These are phyloP conservation scores for Thamnophis sirtalis DNA, from an alignment of 2,113 vertebrate species.

Conservation along the genomic window DNA sequence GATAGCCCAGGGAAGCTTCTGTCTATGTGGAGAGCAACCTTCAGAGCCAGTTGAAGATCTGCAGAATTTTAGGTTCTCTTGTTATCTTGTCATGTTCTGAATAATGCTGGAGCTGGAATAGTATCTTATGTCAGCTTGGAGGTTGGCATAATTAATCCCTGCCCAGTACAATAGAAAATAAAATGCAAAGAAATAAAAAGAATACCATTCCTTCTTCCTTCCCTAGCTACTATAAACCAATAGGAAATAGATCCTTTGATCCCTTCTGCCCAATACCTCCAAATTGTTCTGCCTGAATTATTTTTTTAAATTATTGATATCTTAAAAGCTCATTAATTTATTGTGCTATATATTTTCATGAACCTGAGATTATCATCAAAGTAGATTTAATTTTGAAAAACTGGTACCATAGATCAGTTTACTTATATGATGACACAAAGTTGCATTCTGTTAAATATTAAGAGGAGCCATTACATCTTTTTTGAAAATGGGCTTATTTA, in stretches of 20 bases:
- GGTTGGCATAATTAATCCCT: neutral
- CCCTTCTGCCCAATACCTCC: no score
- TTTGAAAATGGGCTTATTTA: neutral
- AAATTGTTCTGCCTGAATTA: neutral
- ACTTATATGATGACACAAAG: neutral
- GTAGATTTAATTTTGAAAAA: neutral
- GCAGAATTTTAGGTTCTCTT: no score
- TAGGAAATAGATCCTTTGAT: neutral
- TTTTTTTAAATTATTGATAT: neutral
- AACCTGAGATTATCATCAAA: neutral
- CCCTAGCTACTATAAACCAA: neutral
- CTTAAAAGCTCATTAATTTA: neutral
- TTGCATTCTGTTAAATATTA: neutral
- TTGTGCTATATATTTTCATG: neutral
- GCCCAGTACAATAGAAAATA: neutral
- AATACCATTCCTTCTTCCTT: neutral
- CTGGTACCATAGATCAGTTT: neutral
- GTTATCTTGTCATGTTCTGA: neutral
- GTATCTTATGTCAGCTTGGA: neutral
- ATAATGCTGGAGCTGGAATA: neutral
- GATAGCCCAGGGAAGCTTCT: neutral
- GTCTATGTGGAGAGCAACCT: neutral
- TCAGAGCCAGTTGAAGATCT: neutral
- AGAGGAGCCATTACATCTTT: neutral
- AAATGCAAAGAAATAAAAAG: neutral